phyloP scores from a whole-genome alignment of 30 jellyfish, hydroid and myxozoan species.

The Aurelia sp. region DNA sequence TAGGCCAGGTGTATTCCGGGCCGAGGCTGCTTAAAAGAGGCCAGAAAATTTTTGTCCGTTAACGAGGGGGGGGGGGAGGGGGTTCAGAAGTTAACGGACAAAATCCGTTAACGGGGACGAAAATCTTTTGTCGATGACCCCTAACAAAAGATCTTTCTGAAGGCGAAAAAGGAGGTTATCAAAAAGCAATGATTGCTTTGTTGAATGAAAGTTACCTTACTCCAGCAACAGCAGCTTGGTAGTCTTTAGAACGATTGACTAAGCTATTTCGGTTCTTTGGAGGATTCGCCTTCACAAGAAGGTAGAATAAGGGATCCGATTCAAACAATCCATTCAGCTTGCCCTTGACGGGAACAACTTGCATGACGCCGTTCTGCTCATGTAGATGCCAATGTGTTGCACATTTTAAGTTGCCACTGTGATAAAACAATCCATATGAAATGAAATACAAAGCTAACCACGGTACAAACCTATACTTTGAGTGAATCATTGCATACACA shows the following conservation, averaged over 20 bases:
- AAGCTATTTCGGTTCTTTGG: slow-evolving; percentile 44
- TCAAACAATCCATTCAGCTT: slow-evolving; percentile 51
- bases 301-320: slow-evolving; percentile 68
- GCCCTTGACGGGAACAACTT: slow-evolving; percentile 70
- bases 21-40: no score
- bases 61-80: no score
- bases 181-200: no score
- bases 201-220: slow-evolving; percentile 29
- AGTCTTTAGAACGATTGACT: slow-evolving; percentile 51
- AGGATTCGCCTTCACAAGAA: slow-evolving; percentile 71
- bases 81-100: no score
- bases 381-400: slow-evolving; percentile 88
- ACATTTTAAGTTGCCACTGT: slow-evolving; percentile 29
- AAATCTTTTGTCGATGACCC: no score
- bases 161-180: no score
- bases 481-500: background rate
- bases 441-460: slow-evolving; percentile 47
- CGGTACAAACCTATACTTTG: slow-evolving; percentile 40
- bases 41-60: no score
- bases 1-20: no score
- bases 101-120: no score
- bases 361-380: slow-evolving; percentile 73
- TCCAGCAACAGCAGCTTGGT: slow-evolving; percentile 53
- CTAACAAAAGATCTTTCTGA: no score
- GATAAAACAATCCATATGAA: slow-evolving; percentile 60